These are phyloP conservation scores for Nymphalis urticae DNA, from an alignment of 2,888 invertebrate genomes.

Conservation along the genomic window DNA sequence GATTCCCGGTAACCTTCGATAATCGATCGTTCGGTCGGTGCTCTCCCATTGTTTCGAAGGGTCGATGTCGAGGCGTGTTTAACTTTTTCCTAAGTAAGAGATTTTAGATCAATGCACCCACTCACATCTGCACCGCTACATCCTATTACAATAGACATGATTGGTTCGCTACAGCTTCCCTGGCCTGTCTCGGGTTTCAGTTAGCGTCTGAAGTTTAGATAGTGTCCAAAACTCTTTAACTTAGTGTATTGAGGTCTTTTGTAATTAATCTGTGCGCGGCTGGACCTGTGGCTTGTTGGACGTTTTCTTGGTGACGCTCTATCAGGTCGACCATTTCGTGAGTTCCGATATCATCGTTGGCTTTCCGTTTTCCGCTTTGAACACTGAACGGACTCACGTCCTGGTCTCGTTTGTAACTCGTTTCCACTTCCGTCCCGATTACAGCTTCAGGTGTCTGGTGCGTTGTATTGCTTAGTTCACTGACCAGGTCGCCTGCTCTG, in stretches of 20 bases:
- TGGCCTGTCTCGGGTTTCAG: slow-evolving; percentile 31
- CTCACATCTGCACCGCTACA: slow-evolving; percentile 40
- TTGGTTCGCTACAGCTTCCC: slow-evolving; percentile 38
- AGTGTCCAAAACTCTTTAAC: slow-evolving; percentile 37
- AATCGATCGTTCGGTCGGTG: neutral
- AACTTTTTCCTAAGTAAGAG: slow-evolving; percentile 33
- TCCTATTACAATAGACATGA: slow-evolving; percentile 31
- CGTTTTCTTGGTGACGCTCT: slow-evolving; percentile 9
- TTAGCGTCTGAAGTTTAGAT: slow-evolving; percentile 39
- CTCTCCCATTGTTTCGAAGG: neutral
- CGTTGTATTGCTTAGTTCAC: slow-evolving; percentile 47
- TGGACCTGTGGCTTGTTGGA: slow-evolving; percentile 44
- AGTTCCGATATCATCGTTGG: neutral
- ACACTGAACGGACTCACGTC: slow-evolving; percentile 28
- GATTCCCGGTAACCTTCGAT: neutral
- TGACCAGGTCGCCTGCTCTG: slow-evolving; percentile 45
- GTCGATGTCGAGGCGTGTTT: slow-evolving; percentile 12
- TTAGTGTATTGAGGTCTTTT: slow-evolving; percentile 38
- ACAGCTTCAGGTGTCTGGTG: slow-evolving; percentile 54
- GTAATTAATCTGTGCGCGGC: slow-evolving; percentile 47
- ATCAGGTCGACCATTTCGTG: neutral
- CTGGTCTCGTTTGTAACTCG: slow-evolving; percentile 46
- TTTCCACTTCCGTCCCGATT: slow-evolving; percentile 42
- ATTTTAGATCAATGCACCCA: slow-evolving; percentile 42
- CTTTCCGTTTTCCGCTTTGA: neutral